phyloP scores from a whole-genome alignment of 1,140 invertebrate species.

The Drosophila pectinifera region DNA sequence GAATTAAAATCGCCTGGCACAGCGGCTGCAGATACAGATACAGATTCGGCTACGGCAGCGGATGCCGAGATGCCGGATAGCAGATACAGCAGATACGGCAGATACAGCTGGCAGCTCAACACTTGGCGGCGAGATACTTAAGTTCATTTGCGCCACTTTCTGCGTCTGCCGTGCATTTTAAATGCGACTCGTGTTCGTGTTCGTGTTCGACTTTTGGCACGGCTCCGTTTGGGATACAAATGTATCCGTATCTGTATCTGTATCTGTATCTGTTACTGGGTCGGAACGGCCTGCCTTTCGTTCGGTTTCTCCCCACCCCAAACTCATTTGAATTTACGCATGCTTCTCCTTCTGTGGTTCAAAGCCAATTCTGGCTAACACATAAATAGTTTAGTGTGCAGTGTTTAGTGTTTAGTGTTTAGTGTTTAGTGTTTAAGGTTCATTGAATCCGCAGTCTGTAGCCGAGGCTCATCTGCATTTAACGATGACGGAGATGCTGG shows the following conservation, averaged over 20 bases:
- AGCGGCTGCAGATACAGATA: conserved; percentile 37
- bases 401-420: conserved; percentile 1
- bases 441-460: conserved; percentile 9
- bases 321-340: conserved; percentile 42
- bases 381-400: conserved; percentile 29
- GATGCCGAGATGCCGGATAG: conserved; percentile 30
- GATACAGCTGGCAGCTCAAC: conserved; percentile 38
- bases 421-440: conserved; percentile 9
- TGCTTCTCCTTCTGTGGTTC: conserved; percentile 3
- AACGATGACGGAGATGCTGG: conserved; percentile 2
- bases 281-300: conserved; percentile 44
- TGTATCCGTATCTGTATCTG: conserved; percentile 17
- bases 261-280: background rate
- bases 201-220: conserved; percentile 13
- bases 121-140: conserved; percentile 67
- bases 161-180: conserved; percentile 62
- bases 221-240: conserved; percentile 45
- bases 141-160: conserved; percentile 81
- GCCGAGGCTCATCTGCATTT: conserved; percentile 24
- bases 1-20: conserved; percentile 66
- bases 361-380: conserved; percentile 6
- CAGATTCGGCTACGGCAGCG: conserved; percentile 16
- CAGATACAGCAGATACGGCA: conserved; percentile 26
- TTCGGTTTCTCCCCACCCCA: conserved; percentile 23
- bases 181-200: conserved; percentile 43